phyloP scores from a whole-genome alignment of 2,797 vertebrate genomes.

The Adrianichthys oophorus region DNA sequence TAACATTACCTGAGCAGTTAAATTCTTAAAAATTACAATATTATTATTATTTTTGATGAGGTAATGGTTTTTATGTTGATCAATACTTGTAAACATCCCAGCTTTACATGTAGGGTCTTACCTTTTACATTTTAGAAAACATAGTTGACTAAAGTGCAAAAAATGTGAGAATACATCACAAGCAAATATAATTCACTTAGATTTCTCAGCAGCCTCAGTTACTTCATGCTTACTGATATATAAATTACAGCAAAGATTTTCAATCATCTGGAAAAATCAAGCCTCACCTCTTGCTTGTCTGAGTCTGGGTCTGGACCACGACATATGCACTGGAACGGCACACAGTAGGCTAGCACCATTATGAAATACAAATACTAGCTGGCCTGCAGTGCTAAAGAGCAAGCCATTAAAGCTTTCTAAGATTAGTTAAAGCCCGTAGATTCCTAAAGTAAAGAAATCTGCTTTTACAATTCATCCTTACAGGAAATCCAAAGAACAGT shows the following conservation, averaged over 20 bases:
- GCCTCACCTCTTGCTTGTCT: conserved; percentile 81
- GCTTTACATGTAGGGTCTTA: conserved; percentile 18
- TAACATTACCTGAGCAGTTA: neutral
- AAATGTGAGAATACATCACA: conserved; percentile 6
- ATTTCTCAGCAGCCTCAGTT: conserved; percentile 34
- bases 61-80: conserved; percentile 29
- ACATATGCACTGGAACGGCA: conserved; percentile 85
- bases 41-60: conserved; percentile 12
- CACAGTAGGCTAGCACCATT: conserved; percentile 78
- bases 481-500: conserved; percentile 15
- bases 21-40: neutral
- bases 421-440: conserved; percentile 19
- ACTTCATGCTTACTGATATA: conserved; percentile 16
- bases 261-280: conserved; percentile 19
- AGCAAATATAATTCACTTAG: conserved; percentile 24
- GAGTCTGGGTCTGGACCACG: conserved; percentile 60
- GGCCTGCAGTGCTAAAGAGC: conserved; percentile 16
- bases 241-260: conserved; percentile 10
- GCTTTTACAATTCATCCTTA: conserved; percentile 26
- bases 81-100: conserved; percentile 13
- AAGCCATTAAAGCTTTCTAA: conserved; percentile 8
- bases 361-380: conserved; percentile 44
- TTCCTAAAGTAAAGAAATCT: conserved; percentile 29
- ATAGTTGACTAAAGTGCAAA: conserved; percentile 22
- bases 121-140: conserved; percentile 4